Conservation (phyloP, 2,888 invertebrate genomes). For the Parnassius mnemosyne region DNA sequence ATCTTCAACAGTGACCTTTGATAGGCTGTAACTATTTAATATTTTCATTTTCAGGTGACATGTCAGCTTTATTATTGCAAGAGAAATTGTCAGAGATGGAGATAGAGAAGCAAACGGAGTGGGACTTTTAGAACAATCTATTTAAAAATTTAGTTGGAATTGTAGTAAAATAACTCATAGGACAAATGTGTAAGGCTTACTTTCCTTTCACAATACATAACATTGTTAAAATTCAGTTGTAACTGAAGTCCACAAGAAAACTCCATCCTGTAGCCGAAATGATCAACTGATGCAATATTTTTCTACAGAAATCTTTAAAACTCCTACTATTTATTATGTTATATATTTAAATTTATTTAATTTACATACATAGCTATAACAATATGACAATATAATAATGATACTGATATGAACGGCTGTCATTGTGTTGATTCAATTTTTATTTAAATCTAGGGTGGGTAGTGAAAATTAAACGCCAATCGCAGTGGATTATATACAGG, state of each 20-base stretch:
- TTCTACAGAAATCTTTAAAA: neutral
- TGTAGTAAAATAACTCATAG: constrained; percentile 16
- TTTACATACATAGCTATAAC: too few species aligned
- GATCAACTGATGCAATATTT: neutral
- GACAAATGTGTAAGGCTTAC: constrained; percentile 1
- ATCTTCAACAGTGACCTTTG: too few species aligned
- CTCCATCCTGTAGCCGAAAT: neutral
- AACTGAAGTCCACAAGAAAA: neutral
- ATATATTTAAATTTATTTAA: too few species aligned
- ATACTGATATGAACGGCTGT: too few species aligned
- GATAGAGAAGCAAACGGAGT: constrained; percentile 81
- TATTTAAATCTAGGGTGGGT: too few species aligned
- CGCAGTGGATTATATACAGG: too few species aligned
- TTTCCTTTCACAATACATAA: neutral
- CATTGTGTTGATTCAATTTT: too few species aligned
- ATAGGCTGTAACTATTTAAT: neutral
- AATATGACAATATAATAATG: too few species aligned
- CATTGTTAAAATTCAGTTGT: neutral
- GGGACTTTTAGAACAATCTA: constrained; percentile 80
- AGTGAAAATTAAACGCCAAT: too few species aligned
- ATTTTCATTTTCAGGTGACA: constrained; percentile 76
- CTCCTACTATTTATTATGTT: too few species aligned
- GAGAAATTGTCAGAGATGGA: constrained; percentile 82
- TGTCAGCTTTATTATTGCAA: constrained; percentile 80
- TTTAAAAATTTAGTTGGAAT: constrained; percentile 1